Conservation (phyloP, 2,888 invertebrate species). For the Galeopsomyia nigrocyanea region DNA sequence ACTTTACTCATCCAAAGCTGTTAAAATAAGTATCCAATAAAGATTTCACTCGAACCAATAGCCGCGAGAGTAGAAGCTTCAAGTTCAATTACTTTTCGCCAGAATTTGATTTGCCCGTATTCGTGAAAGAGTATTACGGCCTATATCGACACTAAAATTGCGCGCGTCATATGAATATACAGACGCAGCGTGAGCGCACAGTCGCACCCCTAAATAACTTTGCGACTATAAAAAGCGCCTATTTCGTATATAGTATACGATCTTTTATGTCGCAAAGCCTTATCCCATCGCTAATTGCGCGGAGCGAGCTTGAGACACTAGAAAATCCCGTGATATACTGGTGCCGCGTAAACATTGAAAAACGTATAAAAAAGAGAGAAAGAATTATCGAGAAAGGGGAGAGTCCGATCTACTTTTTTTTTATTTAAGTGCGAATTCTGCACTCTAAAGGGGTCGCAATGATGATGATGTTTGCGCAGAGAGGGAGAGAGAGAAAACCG, state of each 20-base stretch:
- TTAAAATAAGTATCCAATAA: too few relatives aligned
- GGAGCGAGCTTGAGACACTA: constrained; percentile 1
- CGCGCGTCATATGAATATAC: constrained; percentile 20
- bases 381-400: too few relatives aligned
- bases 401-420: neutral
- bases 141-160: constrained; percentile 21
- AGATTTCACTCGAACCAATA: too few relatives aligned
- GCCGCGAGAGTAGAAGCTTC: neutral
- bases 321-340: constrained; percentile 37
- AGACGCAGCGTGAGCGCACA: neutral
- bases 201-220: neutral
- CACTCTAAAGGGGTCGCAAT: constrained; percentile 21
- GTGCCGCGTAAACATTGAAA: too few relatives aligned
- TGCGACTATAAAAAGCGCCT: constrained; percentile 13
- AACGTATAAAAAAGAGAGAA: constrained; percentile 8
- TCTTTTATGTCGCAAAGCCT: constrained; percentile 19
- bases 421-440: constrained; percentile 28
- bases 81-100: constrained; percentile 15
- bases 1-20: too few relatives aligned
- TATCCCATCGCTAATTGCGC: constrained; percentile 11
- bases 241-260: constrained; percentile 2
- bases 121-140: constrained; percentile 18
- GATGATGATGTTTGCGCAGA: constrained; percentile 7
- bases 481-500: constrained; percentile 35
- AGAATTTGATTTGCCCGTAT: constrained; percentile 10